Percentiles rank a stretch among this genome's conserved stretches.
These are phyloP conservation scores for Passer montanus DNA, from an alignment of 2,113 vertebrate genomes.

Conservation along the genomic window DNA sequence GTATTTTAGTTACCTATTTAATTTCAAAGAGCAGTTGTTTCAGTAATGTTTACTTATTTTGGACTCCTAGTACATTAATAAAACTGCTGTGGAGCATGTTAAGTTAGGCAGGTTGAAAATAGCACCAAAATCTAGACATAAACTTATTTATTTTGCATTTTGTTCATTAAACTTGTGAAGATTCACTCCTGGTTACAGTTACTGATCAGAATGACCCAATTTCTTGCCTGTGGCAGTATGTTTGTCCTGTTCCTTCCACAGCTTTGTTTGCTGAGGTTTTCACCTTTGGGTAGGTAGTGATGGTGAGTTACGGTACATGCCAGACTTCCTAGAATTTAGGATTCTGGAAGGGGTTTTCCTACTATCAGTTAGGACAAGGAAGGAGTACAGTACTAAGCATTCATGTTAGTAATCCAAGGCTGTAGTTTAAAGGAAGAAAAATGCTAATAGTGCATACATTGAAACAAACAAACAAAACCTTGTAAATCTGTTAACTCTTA, in stretches of 20 bases:
- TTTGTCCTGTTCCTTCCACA: neutral
- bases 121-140: neutral
- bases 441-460: neutral
- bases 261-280: neutral
- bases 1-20: neutral
- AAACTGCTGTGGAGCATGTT: neutral
- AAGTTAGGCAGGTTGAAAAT: neutral
- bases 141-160: neutral
- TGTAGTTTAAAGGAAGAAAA: neutral
- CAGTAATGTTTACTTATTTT: neutral
- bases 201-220: neutral
- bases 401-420: fast-evolving
- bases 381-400: neutral
- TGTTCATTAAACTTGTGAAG: neutral
- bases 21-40: neutral
- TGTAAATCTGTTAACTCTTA: neutral
- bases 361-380: neutral
- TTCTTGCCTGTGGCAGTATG: neutral
- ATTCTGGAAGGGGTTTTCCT: neutral
- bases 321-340: neutral
- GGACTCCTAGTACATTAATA: neutral
- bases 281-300: neutral
- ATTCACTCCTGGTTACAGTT: neutral
- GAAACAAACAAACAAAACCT: neutral
- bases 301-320: neutral